Conservation (phyloP, 2,888 invertebrate genomes). For the Cephonodes hylas region DNA sequence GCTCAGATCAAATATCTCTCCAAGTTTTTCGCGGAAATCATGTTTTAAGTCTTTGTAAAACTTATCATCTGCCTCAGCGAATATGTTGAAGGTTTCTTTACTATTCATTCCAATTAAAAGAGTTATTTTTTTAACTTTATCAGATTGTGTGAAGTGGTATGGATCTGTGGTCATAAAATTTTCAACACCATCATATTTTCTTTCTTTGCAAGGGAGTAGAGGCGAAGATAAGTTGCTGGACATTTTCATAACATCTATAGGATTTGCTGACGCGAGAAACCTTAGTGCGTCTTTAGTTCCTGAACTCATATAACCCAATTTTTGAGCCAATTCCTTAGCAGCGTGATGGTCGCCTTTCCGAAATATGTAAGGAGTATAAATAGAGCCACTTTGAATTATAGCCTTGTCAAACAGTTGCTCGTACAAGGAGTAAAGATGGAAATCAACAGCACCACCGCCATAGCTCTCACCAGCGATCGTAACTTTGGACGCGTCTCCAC, state of each 20-base stretch:
- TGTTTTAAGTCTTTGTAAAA: slow-evolving; percentile 26
- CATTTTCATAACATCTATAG: slow-evolving; percentile 41
- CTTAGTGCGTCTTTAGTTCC: slow-evolving; percentile 37
- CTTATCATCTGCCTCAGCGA: slow-evolving; percentile 27
- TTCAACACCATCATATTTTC: slow-evolving; percentile 30
- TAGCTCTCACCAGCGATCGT: slow-evolving; percentile 63
- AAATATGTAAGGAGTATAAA: slow-evolving; percentile 36
- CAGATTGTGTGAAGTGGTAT: slow-evolving; percentile 29
- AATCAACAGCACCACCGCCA: slow-evolving; percentile 52
- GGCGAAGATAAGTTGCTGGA: slow-evolving; percentile 28
- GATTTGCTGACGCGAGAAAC: slow-evolving; percentile 38
- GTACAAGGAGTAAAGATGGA: slow-evolving; percentile 45
- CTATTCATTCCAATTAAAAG: slow-evolving; percentile 50
- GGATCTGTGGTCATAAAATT: slow-evolving; percentile 35
- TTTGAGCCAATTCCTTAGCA: slow-evolving; percentile 42
- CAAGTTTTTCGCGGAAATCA: slow-evolving; percentile 25
- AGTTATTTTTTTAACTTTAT: slow-evolving; percentile 29
- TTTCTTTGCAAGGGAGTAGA: slow-evolving; percentile 44
- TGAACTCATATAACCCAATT: slow-evolving; percentile 36
- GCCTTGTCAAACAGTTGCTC: slow-evolving; percentile 49
- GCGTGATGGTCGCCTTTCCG: slow-evolving; percentile 36
- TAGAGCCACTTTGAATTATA: slow-evolving; percentile 53
- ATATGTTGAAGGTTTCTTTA: slow-evolving; percentile 40
- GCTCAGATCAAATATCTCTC: slow-evolving; percentile 23
- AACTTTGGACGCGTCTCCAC: slow-evolving; percentile 48